These are phyloP conservation scores for Baryphthengus martii DNA, from an alignment of 2,113 vertebrate genomes.

Conservation along the genomic window DNA sequence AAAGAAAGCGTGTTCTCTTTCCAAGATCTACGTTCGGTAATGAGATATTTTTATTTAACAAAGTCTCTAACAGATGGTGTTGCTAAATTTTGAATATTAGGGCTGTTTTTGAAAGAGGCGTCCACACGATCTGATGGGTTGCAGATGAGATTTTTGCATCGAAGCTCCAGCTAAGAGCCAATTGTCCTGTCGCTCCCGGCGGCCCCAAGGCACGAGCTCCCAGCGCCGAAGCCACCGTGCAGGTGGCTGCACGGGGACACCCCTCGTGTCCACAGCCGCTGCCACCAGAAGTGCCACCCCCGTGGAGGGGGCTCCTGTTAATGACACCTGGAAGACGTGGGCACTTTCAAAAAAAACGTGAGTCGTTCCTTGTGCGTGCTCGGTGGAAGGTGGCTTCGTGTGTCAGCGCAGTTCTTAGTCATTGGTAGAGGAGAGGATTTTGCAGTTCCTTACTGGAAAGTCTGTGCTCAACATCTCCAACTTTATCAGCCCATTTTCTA, in stretches of 20 bases:
- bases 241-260: neutral
- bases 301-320: fast-evolving
- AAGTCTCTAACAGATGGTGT: conserved; percentile 30
- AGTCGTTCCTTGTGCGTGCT: neutral
- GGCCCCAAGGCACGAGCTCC: neutral
- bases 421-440: neutral
- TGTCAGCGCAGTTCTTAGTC: neutral
- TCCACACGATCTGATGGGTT: neutral
- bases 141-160: neutral
- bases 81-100: conserved; percentile 57
- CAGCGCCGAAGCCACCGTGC: fast-evolving
- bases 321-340: fast-evolving
- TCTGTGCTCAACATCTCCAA: neutral
- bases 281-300: neutral
- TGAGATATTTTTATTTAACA: conserved; percentile 34
- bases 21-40: neutral
- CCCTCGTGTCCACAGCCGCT: neutral
- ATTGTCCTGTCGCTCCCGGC: neutral
- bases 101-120: conserved; percentile 22
- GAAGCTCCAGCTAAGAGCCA: neutral
- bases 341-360: neutral
- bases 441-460: neutral
- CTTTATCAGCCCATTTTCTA: neutral
- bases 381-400: neutral
- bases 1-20: neutral